Percentiles rank a stretch among this genome's conserved stretches.
Evolutionary conservation across 2,797 vertebrate genomes (phyloP).

Genomic region (Cirrhinus molitorella): DNA sequence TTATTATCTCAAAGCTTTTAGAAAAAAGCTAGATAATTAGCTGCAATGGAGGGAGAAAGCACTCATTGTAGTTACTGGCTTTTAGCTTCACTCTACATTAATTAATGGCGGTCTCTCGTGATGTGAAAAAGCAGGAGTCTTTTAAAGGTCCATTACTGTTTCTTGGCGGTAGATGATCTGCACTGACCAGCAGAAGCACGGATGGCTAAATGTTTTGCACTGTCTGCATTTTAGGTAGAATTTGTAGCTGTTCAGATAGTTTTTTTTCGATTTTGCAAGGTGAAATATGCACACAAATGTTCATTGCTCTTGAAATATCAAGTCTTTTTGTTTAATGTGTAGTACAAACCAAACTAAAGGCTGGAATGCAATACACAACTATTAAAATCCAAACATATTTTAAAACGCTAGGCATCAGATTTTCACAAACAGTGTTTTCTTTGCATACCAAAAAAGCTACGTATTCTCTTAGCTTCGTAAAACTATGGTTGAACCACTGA

Average conservation of each 20-base stretch:
- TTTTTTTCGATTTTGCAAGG: neutral
- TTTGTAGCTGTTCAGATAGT: neutral
- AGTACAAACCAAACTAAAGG: neutral
- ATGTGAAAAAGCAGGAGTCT: constrained; percentile 52
- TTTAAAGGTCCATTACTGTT: constrained; percentile 58
- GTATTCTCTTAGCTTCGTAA: no score
- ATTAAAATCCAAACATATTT: no score
- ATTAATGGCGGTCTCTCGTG: constrained; percentile 62
- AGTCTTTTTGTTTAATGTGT: neutral
- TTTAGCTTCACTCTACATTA: constrained; percentile 63
- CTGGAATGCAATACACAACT: no score
- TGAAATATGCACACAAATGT: neutral
- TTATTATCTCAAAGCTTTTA: constrained; percentile 54
- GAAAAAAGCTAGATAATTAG: constrained; percentile 59
- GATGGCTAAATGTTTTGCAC: constrained; percentile 13
- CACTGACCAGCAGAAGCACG: constrained; percentile 30
- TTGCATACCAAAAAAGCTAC: no score
- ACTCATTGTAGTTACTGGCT: constrained; percentile 56
- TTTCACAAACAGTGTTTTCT: no score
- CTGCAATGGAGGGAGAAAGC: constrained; percentile 55
- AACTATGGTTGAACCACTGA: no score
- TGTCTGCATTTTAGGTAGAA: neutral
- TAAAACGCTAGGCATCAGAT: no score
- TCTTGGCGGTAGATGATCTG: constrained; percentile 31
- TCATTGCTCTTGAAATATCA: neutral